phyloP scores from a whole-genome alignment of 2,797 vertebrate species.

The Sphaeramia orbicularis region DNA sequence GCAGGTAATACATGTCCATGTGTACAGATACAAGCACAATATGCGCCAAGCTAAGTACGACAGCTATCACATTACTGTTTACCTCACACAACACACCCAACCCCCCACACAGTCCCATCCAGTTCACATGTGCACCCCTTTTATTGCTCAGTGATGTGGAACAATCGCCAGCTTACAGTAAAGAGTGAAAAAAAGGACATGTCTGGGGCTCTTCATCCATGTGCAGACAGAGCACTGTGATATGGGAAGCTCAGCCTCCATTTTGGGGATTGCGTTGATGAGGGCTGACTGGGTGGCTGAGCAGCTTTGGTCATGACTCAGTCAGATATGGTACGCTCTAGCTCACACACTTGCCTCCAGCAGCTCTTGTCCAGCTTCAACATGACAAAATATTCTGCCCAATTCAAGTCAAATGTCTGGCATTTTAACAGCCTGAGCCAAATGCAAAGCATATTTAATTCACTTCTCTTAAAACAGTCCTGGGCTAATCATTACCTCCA shows the following conservation, averaged over 20 bases:
- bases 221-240: conserved; percentile 31
- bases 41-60: neutral
- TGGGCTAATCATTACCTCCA: conserved; percentile 35
- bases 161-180: conserved; percentile 20
- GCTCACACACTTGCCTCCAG: conserved; percentile 68
- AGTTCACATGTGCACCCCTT: conserved; percentile 16
- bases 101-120: neutral
- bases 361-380: conserved; percentile 57
- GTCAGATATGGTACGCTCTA: conserved; percentile 68
- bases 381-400: conserved; percentile 41
- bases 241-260: conserved; percentile 59
- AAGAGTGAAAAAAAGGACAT: conserved; percentile 6
- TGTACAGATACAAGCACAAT: neutral
- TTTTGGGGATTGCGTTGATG: conserved; percentile 72
- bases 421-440: conserved; percentile 5
- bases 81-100: conserved; percentile 6
- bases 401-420: conserved; percentile 38
- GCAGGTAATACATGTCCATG: neutral
- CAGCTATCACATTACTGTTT: neutral
- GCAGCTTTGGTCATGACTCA: conserved; percentile 76
- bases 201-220: conserved; percentile 12
- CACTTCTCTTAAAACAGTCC: conserved; percentile 8
- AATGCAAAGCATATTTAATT: conserved; percentile 18
- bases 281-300: conserved; percentile 68
- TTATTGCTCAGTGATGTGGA: conserved; percentile 8